Evolutionary conservation across 2,797 vertebrate species (phyloP), one percentile per base, ranked within the genome.

Genomic region (Octomys mimax): DNA sequence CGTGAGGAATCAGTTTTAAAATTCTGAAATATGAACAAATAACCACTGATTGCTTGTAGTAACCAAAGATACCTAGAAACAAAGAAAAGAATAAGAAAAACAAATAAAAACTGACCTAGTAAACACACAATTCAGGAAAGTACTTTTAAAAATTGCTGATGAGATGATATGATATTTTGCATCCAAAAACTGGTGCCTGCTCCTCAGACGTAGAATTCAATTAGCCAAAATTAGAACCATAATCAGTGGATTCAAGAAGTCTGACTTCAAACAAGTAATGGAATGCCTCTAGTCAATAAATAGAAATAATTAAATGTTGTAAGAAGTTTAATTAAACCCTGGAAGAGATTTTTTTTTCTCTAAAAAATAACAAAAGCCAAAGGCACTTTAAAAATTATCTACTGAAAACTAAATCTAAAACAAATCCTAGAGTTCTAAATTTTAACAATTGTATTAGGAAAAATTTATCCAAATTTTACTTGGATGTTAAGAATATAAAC

Each of bases 11-110:
- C 18, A 24, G 18, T 42, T 66, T 93, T 70, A 18, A 59, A 77
- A 77, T 79, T 84, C 87, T 64, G 31, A 59, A 87, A 73, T 87
- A 46, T 66, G 22, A 96, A n/a, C 6, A 83, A 78, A 6, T 75
- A 73, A 73, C 21, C 33, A 42, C 19, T 26, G 26, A 80, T 96
- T 52, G 82, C 3, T 22, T 2, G 2, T 24, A n/a, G 83, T 39
- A 14, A 57, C 54, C 62, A 36, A 87, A 90, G 31, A 61, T 19
- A 57, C 13, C 3, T 57, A 73, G 21, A 21, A 57, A 7, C 71
- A 83, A 83, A 85, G 62, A 64, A 73, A 33, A 66, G 11, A 87
- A 46, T 24, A 59, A 88, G 31, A 84, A 62, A 57, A 49, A 71
- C 1, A 79, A 57, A 64, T 2, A 79, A 31, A 89, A 89, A 70